These are phyloP conservation scores for Neuroscelio doddi DNA, from an alignment of 2,888 invertebrate genomes.

Conservation along the genomic window DNA sequence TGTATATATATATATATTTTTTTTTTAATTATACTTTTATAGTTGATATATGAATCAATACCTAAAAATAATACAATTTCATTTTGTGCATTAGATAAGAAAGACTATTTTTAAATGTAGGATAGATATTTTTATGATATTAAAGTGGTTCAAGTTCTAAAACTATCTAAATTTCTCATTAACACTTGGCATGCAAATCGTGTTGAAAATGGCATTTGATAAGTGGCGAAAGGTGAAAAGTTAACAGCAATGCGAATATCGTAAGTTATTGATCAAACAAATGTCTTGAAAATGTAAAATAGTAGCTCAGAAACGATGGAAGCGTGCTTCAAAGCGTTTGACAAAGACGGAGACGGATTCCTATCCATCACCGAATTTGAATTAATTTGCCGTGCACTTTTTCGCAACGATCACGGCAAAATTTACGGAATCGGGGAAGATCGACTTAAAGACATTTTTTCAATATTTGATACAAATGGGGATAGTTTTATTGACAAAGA, in stretches of 20 bases:
- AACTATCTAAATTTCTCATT: conserved; percentile 41
- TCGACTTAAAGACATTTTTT: conserved; percentile 83
- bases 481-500: conserved; percentile 86
- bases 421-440: conserved; percentile 84
- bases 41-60: too few relatives aligned
- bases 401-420: conserved; percentile 89
- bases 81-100: too few relatives aligned
- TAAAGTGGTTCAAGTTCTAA: too few relatives aligned
- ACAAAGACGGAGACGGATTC: conserved; percentile 91
- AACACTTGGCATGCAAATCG: conserved; percentile 40
- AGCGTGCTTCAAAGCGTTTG: conserved; percentile 92
- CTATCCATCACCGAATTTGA: conserved; percentile 85
- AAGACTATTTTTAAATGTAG: too few relatives aligned
- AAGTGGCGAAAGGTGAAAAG: conserved; percentile 47
- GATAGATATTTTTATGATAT: too few relatives aligned
- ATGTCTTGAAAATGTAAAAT: conserved; percentile 61
- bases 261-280: conserved; percentile 66
- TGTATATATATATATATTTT: too few relatives aligned
- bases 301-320: conserved; percentile 77
- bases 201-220: conserved; percentile 35
- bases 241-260: conserved; percentile 36
- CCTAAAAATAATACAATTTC: too few relatives aligned
- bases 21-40: too few relatives aligned
- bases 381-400: conserved; percentile 87
- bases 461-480: conserved; percentile 84